These are phyloP conservation scores for Stichopus chloronotus DNA, from an alignment of 35 echinoderm and acorn worm genomes.

Conservation along the genomic window DNA sequence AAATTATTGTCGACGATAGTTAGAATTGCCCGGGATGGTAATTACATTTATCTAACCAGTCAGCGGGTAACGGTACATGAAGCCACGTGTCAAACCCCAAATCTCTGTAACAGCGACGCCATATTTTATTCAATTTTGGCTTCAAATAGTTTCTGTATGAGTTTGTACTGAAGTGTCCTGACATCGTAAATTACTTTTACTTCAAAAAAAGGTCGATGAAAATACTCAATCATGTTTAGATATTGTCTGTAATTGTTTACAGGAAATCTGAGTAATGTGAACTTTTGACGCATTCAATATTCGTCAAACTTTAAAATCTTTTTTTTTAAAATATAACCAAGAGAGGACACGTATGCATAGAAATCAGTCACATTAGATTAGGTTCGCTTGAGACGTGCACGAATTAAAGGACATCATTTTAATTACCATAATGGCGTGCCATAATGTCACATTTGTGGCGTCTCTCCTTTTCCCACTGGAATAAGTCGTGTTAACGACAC, in stretches of 20 bases:
- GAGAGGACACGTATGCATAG: background rate
- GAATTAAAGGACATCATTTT: background rate
- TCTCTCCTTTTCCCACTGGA: slow-evolving; percentile 21
- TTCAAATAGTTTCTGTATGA: no score
- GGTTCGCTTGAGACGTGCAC: slow-evolving; percentile 2
- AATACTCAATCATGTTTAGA: background rate
- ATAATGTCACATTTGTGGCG: slow-evolving; percentile 35
- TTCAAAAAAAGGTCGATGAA: no score
- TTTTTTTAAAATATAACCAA: background rate
- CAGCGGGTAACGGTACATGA: background rate
- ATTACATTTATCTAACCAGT: background rate
- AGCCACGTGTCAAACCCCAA: background rate
- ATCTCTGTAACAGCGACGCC: background rate
- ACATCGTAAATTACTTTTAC: no score
- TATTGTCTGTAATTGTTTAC: background rate
- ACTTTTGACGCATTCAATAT: background rate
- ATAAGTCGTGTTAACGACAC: background rate
- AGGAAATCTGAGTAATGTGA: background rate
- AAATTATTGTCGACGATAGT: background rate
- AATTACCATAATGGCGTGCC: slow-evolving; percentile 28
- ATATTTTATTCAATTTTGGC: background rate
- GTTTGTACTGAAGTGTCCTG: no score
- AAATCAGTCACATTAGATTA: slow-evolving; percentile 13
- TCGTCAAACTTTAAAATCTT: background rate
- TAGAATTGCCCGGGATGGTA: background rate